Conservation (phyloP, 2,888 invertebrate species). For the Amorpha juglandis region DNA sequence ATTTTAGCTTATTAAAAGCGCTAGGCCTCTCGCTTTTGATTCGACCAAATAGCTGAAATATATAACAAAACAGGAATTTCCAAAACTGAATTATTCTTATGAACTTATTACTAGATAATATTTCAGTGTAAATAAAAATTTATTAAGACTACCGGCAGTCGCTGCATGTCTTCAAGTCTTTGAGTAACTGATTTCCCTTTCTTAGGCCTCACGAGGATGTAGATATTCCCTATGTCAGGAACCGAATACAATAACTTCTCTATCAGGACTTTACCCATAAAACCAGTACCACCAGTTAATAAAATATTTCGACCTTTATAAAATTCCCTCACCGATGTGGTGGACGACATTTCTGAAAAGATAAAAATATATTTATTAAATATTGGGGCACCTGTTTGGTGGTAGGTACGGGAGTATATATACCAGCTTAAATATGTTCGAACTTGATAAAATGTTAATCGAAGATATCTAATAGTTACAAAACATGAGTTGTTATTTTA, state of each 20-base stretch:
- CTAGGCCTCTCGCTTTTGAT: constrained; percentile 86
- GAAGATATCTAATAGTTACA: no score
- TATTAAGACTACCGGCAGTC: constrained; percentile 77
- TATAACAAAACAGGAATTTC: no score
- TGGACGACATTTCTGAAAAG: constrained; percentile 67
- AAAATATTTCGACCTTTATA: constrained; percentile 84
- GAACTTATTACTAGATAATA: no score
- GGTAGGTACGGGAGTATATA: no score
- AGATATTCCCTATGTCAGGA: constrained; percentile 84
- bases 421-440: not conserved
- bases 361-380: no score
- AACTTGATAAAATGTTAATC: no score
- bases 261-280: constrained; percentile 86
- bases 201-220: constrained; percentile 86
- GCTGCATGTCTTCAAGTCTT: constrained; percentile 86
- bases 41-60: constrained; percentile 87
- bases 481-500: no score
- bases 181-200: constrained; percentile 84
- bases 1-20: constrained; percentile 88
- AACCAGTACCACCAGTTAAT: constrained; percentile 86
- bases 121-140: not conserved
- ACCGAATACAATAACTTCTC: constrained; percentile 87
- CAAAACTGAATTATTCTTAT: constrained; percentile 33
- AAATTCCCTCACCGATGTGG: constrained; percentile 80
- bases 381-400: no score